Base-by-base conservation (phyloP, 2,797 vertebrate species). In the Acrossocheilus fasciatus region DNA sequence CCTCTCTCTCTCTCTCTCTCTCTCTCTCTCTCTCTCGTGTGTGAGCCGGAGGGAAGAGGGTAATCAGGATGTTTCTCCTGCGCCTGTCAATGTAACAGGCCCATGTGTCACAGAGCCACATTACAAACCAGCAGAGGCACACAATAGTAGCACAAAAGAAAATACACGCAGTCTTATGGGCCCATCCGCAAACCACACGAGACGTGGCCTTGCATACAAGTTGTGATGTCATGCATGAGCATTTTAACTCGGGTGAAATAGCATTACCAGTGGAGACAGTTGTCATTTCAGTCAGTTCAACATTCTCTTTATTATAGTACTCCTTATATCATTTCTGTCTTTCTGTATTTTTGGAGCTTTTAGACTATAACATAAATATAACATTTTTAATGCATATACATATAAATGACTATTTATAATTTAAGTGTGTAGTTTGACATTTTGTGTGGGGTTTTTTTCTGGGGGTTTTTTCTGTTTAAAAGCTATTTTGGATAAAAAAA, bases 1-100 rank as follows among this genome's bases (percentile, higher is more conserved):
- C 73, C 39, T 88, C 57, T 85, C 34, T 26, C 64, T 87, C 88
- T 87, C 20, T 47, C 91, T 26, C 64, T 87, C 88, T 87, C 20
- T 47, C 91, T 90, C 59, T 73, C 54, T 50, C 26, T 41, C 23
- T 62, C 34, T 73, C 7, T 10, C 52, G 62, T 26, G 45, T 87
- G 45, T 87, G 83, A 73, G 57, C 79, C 34, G 2, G 39, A 64
- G 50, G 77, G 76, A 87, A 81, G 43, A 62, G 36, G 70, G 81
- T 72, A 57, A 83, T 86, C 86, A 81, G 88, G 69, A 84, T 85
- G 69, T 64, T 86, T 74, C 57, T 72, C 47, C 72, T 87, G 66
- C 20, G 39, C 81, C 78, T 83, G 85, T 85, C 85, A 88, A 30
- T 54, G 59, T 83, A 84, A 88, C 73, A 50, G 82, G 52, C 54